These are phyloP conservation scores for Bathynomus jamesi DNA, from an alignment of 1,140 invertebrate species.

Conservation along the genomic window DNA sequence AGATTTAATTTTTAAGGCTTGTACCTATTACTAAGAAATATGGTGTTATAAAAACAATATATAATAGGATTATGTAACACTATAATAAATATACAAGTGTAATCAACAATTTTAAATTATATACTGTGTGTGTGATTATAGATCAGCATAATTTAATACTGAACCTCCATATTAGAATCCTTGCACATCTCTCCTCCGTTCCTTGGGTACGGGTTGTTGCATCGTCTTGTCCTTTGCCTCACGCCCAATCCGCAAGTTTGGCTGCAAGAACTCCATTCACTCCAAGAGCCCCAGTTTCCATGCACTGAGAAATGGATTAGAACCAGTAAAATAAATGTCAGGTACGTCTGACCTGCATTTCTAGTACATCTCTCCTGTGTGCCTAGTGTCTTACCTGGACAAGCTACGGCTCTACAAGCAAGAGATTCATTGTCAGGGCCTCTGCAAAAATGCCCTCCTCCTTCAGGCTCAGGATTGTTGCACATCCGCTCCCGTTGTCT, in stretches of 20 bases:
- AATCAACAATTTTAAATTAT: too few relatives aligned
- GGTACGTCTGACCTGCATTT: too few relatives aligned
- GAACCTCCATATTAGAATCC: neutral
- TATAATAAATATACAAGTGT: too few relatives aligned
- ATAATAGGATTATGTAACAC: too few relatives aligned
- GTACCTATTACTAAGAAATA: too few relatives aligned
- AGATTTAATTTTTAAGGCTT: too few relatives aligned
- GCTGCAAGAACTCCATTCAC: conserved; percentile 11
- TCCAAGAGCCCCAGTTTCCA: conserved; percentile 16
- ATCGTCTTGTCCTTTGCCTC: conserved; percentile 4
- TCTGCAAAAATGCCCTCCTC: conserved; percentile 55
- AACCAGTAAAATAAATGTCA: too few relatives aligned
- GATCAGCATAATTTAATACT: too few relatives aligned
- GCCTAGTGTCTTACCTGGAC: conserved; percentile 58
- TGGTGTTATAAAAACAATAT: too few relatives aligned
- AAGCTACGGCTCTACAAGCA: conserved; percentile 60
- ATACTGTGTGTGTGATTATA: too few relatives aligned
- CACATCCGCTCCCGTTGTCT: conserved; percentile 43
- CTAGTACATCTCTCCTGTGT: too few relatives aligned
- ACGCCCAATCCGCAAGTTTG: conserved; percentile 6
- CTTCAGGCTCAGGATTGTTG: conserved; percentile 42
- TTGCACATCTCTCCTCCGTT: conserved; percentile 18
- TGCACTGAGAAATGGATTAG: too few relatives aligned
- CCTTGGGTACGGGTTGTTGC: conserved; percentile 13
- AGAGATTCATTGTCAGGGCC: conserved; percentile 57